A percentile compares a stretch with the other conserved stretches of the same genome.
These are phyloP conservation scores for Phallusia fumigata DNA, from an alignment of 23 tunicate genomes.

Conservation along the genomic window DNA sequence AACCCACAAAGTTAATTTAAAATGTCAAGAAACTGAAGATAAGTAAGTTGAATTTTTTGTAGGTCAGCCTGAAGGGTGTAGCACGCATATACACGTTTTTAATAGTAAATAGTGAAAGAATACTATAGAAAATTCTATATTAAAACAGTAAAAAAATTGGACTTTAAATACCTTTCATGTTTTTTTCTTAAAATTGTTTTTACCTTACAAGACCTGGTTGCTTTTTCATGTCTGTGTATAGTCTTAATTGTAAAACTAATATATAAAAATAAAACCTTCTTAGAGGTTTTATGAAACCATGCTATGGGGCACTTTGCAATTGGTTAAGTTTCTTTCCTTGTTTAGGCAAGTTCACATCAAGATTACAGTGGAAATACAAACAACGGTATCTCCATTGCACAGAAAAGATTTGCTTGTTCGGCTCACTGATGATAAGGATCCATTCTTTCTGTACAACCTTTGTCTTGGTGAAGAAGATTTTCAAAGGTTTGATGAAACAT, in stretches of 20 bases:
- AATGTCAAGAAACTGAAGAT: conserved; percentile 73
- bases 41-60: conserved; percentile 41
- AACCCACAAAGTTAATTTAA: conserved; percentile 56
- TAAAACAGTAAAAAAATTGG: too few relatives aligned
- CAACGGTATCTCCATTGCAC: conserved; percentile 88
- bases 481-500: conserved; percentile 62
- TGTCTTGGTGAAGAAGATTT: conserved; percentile 93
- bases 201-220: too few relatives aligned
- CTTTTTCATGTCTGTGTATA: too few relatives aligned
- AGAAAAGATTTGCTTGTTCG: conserved; percentile 86
- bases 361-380: conserved; percentile 85
- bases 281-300: too few relatives aligned
- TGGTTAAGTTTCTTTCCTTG: background rate
- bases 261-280: too few relatives aligned
- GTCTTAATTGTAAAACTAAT: too few relatives aligned
- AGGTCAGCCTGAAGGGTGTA: background rate
- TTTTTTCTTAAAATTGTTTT: too few relatives aligned
- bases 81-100: too few relatives aligned
- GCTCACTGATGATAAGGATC: conserved; percentile 87
- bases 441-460: conserved; percentile 80
- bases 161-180: too few relatives aligned
- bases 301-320: too few relatives aligned
- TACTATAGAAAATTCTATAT: too few relatives aligned
- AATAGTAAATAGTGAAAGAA: too few relatives aligned
- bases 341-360: conserved; percentile 55